Conservation (phyloP, 2,113 vertebrate species). For the Rousettus leschenaultii region DNA sequence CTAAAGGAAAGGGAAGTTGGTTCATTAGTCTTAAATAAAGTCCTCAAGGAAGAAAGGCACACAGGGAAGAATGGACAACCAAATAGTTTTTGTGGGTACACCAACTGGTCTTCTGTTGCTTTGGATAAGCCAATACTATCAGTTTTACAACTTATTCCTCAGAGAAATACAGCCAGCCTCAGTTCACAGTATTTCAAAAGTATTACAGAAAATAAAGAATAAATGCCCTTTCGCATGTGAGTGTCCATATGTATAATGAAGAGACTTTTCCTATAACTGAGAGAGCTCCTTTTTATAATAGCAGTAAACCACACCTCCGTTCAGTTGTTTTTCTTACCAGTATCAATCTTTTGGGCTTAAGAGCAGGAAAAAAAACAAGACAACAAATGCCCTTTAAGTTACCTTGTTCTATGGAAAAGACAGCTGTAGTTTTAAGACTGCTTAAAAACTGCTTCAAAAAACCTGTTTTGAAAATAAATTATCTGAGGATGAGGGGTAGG, state of each 20-base stretch:
- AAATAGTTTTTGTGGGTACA: neutral
- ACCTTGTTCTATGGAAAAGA: neutral
- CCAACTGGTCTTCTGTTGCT: neutral
- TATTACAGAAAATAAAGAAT: neutral
- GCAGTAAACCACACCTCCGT: neutral
- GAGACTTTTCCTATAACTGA: neutral
- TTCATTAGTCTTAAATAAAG: neutral
- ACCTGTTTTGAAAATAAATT: slow-evolving; percentile 13
- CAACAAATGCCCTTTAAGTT: neutral
- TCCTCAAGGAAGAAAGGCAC: neutral
- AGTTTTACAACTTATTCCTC: neutral
- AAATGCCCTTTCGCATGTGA: neutral
- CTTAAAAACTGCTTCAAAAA: neutral
- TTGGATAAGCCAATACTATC: neutral
- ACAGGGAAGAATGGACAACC: neutral
- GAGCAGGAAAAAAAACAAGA: neutral
- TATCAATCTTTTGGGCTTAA: neutral
- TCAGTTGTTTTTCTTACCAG: neutral
- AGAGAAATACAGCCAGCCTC: neutral
- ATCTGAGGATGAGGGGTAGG: neutral
- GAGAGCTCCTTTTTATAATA: neutral
- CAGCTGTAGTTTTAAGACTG: neutral
- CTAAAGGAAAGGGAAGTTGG: neutral
- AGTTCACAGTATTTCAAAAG: neutral
- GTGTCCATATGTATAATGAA: neutral